phyloP scores from a whole-genome alignment of 2,888 invertebrate genomes.

The Ernsta delagoae region DNA sequence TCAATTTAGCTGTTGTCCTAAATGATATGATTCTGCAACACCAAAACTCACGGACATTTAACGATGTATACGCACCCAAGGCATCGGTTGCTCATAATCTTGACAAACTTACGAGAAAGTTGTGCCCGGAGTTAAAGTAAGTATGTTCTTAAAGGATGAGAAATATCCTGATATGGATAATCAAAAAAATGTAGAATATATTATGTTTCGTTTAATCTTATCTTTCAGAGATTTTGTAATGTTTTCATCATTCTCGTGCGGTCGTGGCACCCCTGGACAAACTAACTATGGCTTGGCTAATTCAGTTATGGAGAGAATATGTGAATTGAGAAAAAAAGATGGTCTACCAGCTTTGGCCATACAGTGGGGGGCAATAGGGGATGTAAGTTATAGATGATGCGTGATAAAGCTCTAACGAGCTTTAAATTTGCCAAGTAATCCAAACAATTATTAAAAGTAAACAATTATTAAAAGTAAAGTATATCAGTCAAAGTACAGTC shows the following conservation, averaged over 20 bases:
- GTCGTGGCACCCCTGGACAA: slow-evolving; percentile 9
- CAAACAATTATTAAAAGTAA: no score
- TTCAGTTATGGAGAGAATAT: slow-evolving; percentile 27
- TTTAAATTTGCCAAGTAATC: no score
- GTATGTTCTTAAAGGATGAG: no score
- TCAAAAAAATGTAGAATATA: no score
- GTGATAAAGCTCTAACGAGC: no score
- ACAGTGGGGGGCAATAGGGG: slow-evolving; percentile 16
- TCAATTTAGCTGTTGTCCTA: slow-evolving; percentile 12
- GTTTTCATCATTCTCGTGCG: slow-evolving; percentile 13
- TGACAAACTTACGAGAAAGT: slow-evolving; percentile 8
- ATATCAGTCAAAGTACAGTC: no score
- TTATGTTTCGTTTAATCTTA: no score
- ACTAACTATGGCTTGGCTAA: slow-evolving; percentile 20
- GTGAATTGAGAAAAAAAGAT: slow-evolving; percentile 12
- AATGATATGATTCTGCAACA: slow-evolving; percentile 11
- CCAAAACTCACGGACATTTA: slow-evolving; percentile 1
- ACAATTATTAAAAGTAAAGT: no score
- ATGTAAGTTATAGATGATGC: background rate
- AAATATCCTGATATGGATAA: no score
- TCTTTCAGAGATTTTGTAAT: slow-evolving; percentile 18
- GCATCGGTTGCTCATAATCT: slow-evolving; percentile 2
- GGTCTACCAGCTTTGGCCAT: slow-evolving; percentile 11
- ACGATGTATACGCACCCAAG: background rate
- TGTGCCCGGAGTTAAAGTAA: slow-evolving; percentile 10